These are phyloP conservation scores for Thereva unica DNA, from an alignment of 2,888 invertebrate genomes.

Conservation along the genomic window DNA sequence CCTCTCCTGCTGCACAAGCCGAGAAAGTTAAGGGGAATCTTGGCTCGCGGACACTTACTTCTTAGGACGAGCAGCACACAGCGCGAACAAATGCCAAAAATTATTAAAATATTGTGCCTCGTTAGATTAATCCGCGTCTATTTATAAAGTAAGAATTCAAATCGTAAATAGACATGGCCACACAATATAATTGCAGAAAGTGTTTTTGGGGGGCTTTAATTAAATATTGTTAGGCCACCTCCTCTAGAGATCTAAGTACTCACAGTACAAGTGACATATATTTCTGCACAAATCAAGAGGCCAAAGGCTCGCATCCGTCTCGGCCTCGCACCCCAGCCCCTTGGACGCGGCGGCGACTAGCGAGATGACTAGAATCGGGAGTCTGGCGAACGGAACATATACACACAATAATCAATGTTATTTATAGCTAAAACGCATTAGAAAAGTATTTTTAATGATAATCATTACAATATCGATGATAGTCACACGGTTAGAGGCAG, in stretches of 20 bases:
- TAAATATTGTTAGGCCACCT: slow-evolving; percentile 32
- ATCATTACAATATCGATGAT: too few relatives aligned
- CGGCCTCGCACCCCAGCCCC: too few relatives aligned
- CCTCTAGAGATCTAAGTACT: slow-evolving; percentile 9
- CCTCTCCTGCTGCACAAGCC: too few relatives aligned
- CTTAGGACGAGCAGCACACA: neutral
- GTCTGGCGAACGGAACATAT: too few relatives aligned
- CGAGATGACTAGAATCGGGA: too few relatives aligned
- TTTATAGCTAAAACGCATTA: too few relatives aligned
- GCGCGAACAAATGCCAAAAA: slow-evolving; percentile 19
- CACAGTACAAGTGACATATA: neutral
- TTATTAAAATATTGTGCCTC: slow-evolving; percentile 36
- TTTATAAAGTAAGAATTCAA: slow-evolving; percentile 19
- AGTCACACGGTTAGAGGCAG: too few relatives aligned
- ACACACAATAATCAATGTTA: too few relatives aligned
- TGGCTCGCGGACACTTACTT: neutral
- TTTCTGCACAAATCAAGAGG: neutral
- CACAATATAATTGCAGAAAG: slow-evolving; percentile 6
- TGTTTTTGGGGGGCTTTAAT: slow-evolving; percentile 24
- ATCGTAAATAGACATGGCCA: neutral
- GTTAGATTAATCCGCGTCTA: slow-evolving; percentile 14
- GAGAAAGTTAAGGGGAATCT: too few relatives aligned
- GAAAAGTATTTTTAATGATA: too few relatives aligned
- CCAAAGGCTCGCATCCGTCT: neutral
- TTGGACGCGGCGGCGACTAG: too few relatives aligned